These are phyloP conservation scores for Myanophis thanlyinensis DNA, from an alignment of 2,113 vertebrate species.

Conservation along the genomic window DNA sequence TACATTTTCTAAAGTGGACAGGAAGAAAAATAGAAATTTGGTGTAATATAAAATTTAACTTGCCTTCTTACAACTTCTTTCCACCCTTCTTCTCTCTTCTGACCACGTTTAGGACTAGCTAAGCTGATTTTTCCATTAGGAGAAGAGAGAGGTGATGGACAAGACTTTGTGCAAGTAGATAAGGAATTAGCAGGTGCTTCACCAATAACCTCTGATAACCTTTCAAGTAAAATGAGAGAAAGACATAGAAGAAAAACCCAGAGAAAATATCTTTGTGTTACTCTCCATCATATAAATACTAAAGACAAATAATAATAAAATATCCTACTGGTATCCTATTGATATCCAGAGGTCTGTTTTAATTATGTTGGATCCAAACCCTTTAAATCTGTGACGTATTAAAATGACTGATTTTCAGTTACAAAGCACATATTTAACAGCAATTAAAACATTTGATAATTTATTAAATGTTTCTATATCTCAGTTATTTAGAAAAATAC, in stretches of 20 bases:
- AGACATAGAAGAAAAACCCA: too few species aligned
- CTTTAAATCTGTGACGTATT: not conserved
- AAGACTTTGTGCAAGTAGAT: slow-evolving; percentile 89
- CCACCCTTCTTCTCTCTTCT: slow-evolving; percentile 99
- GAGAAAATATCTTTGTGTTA: not conserved
- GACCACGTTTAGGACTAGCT: slow-evolving; percentile 95
- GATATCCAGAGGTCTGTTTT: not conserved
- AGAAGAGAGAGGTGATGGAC: slow-evolving; percentile 89
- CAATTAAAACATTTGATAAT: not conserved
- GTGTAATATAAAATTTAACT: not conserved
- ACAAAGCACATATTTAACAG: not conserved
- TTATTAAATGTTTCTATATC: not conserved
- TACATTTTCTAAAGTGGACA: not conserved
- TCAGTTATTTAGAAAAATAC: not conserved
- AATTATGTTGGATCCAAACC: not conserved
- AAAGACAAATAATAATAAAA: not conserved
- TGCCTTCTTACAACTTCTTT: slow-evolving; percentile 98
- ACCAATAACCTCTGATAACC: slow-evolving; percentile 79
- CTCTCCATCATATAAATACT: too few species aligned
- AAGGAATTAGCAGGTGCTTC: slow-evolving; percentile 85
- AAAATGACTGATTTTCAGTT: not conserved
- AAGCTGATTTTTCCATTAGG: slow-evolving; percentile 95
- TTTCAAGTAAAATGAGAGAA: slow-evolving; percentile 53
- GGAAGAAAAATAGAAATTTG: rapidly evolving
- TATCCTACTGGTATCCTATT: not conserved